phyloP scores from a whole-genome alignment of 2,888 invertebrate genomes.

The Troides helena region DNA sequence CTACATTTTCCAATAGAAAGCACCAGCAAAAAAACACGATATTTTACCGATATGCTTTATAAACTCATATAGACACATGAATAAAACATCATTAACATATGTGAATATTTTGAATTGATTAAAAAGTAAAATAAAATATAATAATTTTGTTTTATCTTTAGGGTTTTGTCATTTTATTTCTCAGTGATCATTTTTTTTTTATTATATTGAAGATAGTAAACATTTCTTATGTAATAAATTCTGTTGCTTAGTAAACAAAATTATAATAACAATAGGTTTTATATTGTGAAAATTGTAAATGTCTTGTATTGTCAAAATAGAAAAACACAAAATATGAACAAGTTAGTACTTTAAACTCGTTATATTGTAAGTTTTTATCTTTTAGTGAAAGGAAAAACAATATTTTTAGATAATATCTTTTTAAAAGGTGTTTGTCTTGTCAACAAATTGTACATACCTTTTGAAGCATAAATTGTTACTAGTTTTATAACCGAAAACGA shows the following conservation, averaged over 20 bases:
- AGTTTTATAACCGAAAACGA: neutral
- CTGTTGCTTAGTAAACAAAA: neutral
- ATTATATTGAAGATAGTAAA: neutral
- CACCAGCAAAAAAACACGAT: no score
- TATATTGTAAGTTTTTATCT: neutral
- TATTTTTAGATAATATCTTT: no score
- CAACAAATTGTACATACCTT: neutral
- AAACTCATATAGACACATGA: no score
- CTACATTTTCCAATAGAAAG: no score
- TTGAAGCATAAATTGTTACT: neutral
- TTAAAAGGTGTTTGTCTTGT: neutral
- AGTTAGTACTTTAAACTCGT: slow-evolving; percentile 10
- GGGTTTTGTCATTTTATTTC: neutral
- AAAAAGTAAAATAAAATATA: no score
- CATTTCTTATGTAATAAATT: neutral
- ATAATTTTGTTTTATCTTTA: no score
- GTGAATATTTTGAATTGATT: no score
- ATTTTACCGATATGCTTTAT: no score
- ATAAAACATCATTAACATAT: no score
- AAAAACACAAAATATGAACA: slow-evolving; percentile 13
- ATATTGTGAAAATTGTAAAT: slow-evolving; percentile 7
- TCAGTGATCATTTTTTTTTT: neutral
- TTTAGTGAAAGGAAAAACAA: neutral
- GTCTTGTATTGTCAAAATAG: slow-evolving; percentile 11
- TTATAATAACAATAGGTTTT: neutral